These are phyloP conservation scores for Gerris buenoi DNA, from an alignment of 1,140 invertebrate species.

Conservation along the genomic window DNA sequence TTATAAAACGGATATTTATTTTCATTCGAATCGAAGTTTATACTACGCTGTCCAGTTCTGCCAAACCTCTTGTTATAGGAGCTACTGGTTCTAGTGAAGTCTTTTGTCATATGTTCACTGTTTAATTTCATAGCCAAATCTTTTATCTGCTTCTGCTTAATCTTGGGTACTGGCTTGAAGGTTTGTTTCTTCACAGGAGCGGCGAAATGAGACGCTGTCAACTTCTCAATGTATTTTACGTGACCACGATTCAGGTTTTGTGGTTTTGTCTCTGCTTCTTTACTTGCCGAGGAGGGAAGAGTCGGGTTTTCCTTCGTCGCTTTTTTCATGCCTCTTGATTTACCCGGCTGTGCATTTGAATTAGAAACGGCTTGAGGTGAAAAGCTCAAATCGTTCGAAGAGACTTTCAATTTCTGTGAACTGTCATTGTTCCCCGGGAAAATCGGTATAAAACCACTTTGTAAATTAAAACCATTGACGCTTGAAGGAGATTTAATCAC, in stretches of 20 bases:
- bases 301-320: too few relatives aligned
- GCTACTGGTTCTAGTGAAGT: neutral
- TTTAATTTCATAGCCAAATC: slow-evolving; percentile 18
- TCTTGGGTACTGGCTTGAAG: slow-evolving; percentile 6
- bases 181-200: slow-evolving; percentile 9
- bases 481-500: slow-evolving; percentile 7
- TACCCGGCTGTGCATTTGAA: too few relatives aligned
- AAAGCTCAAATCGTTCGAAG: too few relatives aligned
- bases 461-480: neutral
- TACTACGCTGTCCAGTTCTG: neutral
- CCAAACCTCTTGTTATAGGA: neutral
- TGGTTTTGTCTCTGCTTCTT: too few relatives aligned
- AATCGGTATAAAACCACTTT: neutral
- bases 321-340: neutral
- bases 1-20: slow-evolving; percentile 35
- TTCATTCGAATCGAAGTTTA: slow-evolving; percentile 10
- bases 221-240: slow-evolving; percentile 20
- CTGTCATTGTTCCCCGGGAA: neutral
- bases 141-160: slow-evolving; percentile 16
- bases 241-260: neutral
- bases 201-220: slow-evolving; percentile 21
- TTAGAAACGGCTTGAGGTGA: too few relatives aligned
- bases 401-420: neutral
- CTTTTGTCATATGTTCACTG: neutral
- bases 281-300: too few relatives aligned